A percentile compares a stretch with the other conserved stretches of the same genome.
Conservation (phyloP, 1,140 invertebrate genomes). For the Myzus persicae region DNA sequence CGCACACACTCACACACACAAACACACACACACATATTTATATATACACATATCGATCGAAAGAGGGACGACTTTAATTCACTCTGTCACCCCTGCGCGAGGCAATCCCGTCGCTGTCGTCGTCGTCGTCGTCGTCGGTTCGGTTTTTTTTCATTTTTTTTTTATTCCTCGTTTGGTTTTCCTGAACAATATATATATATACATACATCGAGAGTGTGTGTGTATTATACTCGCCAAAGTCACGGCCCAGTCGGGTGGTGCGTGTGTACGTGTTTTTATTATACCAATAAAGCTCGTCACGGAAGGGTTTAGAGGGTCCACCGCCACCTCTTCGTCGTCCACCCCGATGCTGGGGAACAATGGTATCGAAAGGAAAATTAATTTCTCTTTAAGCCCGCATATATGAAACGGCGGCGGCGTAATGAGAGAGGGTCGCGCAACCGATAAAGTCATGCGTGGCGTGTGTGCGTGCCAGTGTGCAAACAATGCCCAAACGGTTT, state of each 20-base stretch:
- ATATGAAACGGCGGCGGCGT: constrained; percentile 50
- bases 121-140: constrained; percentile 31
- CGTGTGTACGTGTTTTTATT: constrained; percentile 55
- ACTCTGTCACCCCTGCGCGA: constrained; percentile 38
- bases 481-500: constrained; percentile 56
- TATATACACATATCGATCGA: constrained; percentile 39
- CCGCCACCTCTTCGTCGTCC: not conserved
- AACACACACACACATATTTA: not conserved
- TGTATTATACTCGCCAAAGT: constrained; percentile 9
- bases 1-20: not conserved
- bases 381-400: constrained; percentile 57
- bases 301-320: constrained; percentile 55
- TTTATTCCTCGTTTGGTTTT: constrained; percentile 45
- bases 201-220: too few species aligned
- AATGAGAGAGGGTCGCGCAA: constrained; percentile 49
- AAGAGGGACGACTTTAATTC: constrained; percentile 57
- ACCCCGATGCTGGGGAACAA: constrained; percentile 44
- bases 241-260: constrained; percentile 19
- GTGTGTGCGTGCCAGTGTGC: constrained; percentile 51
- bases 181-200: not conserved
- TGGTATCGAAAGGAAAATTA: constrained; percentile 59
- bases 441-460: constrained; percentile 56
- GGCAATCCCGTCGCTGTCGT: constrained; percentile 7
- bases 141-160: constrained; percentile 25
- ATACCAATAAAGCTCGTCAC: constrained; percentile 59